phyloP scores from a whole-genome alignment of 2,888 invertebrate species.

The Volucella inflata region DNA sequence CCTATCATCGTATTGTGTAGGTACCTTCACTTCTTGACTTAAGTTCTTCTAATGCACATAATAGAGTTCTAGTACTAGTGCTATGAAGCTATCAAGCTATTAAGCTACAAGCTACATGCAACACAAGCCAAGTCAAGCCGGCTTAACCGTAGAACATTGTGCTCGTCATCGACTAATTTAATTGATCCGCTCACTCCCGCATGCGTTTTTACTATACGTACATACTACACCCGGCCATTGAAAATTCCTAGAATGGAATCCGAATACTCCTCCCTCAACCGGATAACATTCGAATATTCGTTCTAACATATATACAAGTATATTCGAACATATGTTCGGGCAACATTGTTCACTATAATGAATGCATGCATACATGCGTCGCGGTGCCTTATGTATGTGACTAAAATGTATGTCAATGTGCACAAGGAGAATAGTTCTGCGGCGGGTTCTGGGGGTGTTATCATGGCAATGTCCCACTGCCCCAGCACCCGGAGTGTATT shows the following conservation, averaged over 20 bases:
- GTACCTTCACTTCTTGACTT: slow-evolving; percentile 35
- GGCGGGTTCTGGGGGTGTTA: slow-evolving; percentile 52
- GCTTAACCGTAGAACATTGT: slow-evolving; percentile 43
- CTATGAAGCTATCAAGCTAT: neutral
- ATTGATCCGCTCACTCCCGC: slow-evolving; percentile 43
- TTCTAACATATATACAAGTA: neutral
- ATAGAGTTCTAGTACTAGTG: slow-evolving; percentile 11
- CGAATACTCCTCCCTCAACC: slow-evolving; percentile 33
- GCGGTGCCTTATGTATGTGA: slow-evolving; percentile 37
- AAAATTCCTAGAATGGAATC: slow-evolving; percentile 49
- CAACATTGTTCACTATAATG: slow-evolving; percentile 62
- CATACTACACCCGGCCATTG: slow-evolving; percentile 2
- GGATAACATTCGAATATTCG: neutral
- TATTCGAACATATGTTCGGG: slow-evolving; percentile 12
- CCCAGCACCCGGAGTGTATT: slow-evolving; percentile 56
- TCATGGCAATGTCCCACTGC: slow-evolving; percentile 66
- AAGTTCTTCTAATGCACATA: slow-evolving; percentile 48
- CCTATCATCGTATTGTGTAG: slow-evolving; percentile 17
- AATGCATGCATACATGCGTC: slow-evolving; percentile 31
- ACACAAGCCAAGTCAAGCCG: slow-evolving; percentile 18
- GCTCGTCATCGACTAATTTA: slow-evolving; percentile 68
- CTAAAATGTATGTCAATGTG: slow-evolving; percentile 69
- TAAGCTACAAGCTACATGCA: too few species aligned
- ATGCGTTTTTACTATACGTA: neutral
- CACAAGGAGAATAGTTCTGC: slow-evolving; percentile 55